Conservation (phyloP, 2,113 vertebrate genomes). For the Thamnophis sirtalis region DNA sequence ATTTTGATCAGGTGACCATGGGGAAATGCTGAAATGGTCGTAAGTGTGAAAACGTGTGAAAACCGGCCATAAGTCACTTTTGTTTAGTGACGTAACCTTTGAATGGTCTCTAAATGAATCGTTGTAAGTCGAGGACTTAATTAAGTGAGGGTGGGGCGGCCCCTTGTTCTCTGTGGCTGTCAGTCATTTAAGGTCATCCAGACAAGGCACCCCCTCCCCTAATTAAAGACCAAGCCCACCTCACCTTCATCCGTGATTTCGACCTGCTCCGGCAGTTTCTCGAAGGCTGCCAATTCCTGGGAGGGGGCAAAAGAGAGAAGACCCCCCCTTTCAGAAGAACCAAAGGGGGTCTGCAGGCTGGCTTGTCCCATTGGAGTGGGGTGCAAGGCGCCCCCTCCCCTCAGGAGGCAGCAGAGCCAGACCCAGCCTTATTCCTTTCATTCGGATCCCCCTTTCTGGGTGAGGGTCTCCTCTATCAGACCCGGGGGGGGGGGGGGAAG, state of each 20-base stretch:
- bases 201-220: not conserved
- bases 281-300: conserved; percentile 33
- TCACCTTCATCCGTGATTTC: conserved; percentile 6
- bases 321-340: not conserved
- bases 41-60: no score
- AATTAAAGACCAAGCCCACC: not conserved
- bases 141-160: no score
- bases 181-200: not conserved
- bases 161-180: not conserved
- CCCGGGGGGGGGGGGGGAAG: not conserved
- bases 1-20: no score
- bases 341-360: not conserved
- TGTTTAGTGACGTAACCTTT: no score
- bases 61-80: no score
- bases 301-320: not conserved
- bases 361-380: conserved; percentile 7
- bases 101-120: no score
- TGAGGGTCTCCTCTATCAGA: no score
- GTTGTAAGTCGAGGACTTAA: no score
- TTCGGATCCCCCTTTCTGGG: no score
- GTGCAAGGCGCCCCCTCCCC: not conserved
- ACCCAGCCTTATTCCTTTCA: not conserved
- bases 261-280: conserved; percentile 5
- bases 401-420: not conserved
- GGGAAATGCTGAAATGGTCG: no score